Percentiles rank a stretch among this genome's conserved stretches.
Conservation (phyloP, 2,113 vertebrate genomes). For the Hyaena hyaena region DNA sequence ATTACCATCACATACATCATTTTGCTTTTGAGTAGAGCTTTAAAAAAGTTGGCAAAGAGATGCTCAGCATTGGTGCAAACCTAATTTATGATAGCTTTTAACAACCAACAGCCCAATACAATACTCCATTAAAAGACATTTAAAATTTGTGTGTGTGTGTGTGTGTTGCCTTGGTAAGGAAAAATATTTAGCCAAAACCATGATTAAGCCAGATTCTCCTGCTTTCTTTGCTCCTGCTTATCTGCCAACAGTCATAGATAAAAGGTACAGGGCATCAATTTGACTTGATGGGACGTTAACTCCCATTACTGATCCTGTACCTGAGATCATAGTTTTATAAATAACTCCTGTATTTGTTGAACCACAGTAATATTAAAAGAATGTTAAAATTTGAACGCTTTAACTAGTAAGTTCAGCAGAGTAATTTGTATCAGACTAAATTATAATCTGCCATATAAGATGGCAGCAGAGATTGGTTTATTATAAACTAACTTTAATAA, state of each 20-base stretch:
- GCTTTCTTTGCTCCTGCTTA: neutral
- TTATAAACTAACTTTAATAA: slow-evolving; percentile 46
- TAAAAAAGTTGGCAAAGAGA: neutral
- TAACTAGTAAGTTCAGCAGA: neutral
- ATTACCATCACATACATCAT: neutral
- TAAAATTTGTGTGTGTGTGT: neutral
- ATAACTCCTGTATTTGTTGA: neutral
- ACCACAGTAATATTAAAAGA: neutral
- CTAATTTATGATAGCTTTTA: neutral
- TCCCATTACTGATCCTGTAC: neutral
- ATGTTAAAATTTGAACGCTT: slow-evolving; percentile 1
- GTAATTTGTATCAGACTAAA: neutral
- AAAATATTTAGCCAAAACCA: neutral
- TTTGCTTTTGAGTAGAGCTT: neutral
- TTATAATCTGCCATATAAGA: slow-evolving; percentile 47
- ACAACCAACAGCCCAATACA: neutral
- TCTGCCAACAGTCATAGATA: neutral
- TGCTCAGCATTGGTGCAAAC: neutral
- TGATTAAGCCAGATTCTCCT: neutral
- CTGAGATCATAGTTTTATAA: neutral
- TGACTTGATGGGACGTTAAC: neutral
- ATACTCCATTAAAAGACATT: neutral
- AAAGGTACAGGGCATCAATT: neutral
- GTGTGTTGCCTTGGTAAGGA: neutral
- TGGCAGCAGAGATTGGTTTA: neutral